Conservation (phyloP, 2,113 vertebrate genomes). For the Probosciger aterrimus region DNA sequence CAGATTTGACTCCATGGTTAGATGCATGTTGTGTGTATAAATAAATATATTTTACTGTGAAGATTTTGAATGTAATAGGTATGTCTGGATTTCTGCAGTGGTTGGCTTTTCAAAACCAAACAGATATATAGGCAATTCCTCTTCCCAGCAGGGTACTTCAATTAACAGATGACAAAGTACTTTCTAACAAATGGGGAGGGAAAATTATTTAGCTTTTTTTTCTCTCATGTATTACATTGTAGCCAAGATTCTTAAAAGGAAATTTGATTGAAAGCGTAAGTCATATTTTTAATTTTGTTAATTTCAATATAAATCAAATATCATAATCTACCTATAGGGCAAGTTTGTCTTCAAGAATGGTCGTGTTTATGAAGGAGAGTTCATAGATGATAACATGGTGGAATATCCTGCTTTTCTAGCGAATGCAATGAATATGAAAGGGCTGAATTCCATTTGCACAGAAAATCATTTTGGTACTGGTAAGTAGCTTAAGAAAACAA, state of each 20-base stretch:
- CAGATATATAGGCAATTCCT: background rate
- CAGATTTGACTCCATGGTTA: background rate
- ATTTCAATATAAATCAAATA: background rate
- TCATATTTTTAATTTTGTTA: background rate
- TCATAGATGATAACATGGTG: constrained; percentile 72
- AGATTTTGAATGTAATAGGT: background rate
- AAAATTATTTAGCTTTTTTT: background rate
- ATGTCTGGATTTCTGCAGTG: background rate
- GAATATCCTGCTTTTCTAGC: background rate
- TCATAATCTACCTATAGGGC: constrained; percentile 68
- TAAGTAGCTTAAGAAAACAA: constrained; percentile 23
- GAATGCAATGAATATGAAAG: background rate
- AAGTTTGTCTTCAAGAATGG: constrained; percentile 79
- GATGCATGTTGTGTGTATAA: background rate
- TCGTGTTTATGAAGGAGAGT: constrained; percentile 72
- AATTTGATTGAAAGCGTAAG: background rate
- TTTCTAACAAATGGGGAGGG: background rate
- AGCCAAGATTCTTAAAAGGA: background rate
- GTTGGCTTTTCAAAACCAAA: background rate
- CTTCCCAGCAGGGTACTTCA: background rate
- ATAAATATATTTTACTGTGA: background rate
- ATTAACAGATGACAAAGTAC: background rate
- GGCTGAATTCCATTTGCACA: background rate
- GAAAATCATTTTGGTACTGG: background rate
- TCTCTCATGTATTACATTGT: background rate